Evolutionary conservation across 2,888 invertebrate genomes (phyloP).

Genomic region (Dryomyza anilis): DNA sequence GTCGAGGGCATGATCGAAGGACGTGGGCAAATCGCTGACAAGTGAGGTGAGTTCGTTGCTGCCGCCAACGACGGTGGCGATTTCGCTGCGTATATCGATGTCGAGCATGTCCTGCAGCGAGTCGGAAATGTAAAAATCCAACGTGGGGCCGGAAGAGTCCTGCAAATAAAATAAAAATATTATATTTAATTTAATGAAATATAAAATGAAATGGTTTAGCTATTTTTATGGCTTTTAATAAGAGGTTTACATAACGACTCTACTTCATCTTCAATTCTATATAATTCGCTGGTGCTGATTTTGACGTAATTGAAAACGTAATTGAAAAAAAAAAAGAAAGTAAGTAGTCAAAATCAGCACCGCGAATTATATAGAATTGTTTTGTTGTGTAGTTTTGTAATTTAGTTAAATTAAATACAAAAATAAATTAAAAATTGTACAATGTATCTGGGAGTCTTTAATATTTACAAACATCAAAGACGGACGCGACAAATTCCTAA

Average conservation of each 20-base stretch:
- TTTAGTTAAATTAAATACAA: too few relatives aligned
- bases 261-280: not conserved
- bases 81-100: slow-evolving; percentile 85
- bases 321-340: too few relatives aligned
- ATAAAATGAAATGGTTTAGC: not conserved
- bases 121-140: slow-evolving; percentile 71
- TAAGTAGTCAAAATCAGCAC: too few relatives aligned
- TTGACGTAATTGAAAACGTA: too few relatives aligned
- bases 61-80: slow-evolving; percentile 78
- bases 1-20: slow-evolving; percentile 59
- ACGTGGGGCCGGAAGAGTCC: slow-evolving; percentile 66
- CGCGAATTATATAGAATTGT: too few relatives aligned
- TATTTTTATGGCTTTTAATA: not conserved
- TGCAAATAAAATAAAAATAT: slow-evolving; percentile 50
- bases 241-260: not conserved
- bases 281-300: too few relatives aligned
- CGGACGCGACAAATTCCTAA: too few relatives aligned
- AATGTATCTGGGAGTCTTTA: too few relatives aligned
- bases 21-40: slow-evolving; percentile 57
- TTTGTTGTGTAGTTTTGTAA: too few relatives aligned
- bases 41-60: slow-evolving; percentile 69
- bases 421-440: too few relatives aligned
- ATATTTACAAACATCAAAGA: too few relatives aligned
- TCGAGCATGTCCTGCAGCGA: slow-evolving; percentile 90
- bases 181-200: slow-evolving; percentile 3